phyloP scores from a whole-genome alignment of 1,140 invertebrate species.

The Brachionus rotundiformis region DNA sequence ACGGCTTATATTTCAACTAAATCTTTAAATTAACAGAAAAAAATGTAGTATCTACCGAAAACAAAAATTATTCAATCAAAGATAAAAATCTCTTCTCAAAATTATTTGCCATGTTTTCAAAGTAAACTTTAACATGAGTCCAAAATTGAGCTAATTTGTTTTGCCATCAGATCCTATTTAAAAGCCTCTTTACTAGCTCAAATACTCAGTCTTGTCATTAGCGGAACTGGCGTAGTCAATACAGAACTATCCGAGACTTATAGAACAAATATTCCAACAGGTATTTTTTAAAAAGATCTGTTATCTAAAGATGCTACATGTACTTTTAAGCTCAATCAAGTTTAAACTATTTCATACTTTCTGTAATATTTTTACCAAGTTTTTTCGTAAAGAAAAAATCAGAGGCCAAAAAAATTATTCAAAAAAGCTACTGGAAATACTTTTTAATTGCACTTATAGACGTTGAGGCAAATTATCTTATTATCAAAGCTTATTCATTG shows the following conservation, averaged over 20 bases:
- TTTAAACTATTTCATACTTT: conserved; percentile 76
- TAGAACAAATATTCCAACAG: conserved; percentile 73
- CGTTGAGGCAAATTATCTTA: conserved; percentile 76
- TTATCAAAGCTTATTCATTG: conserved; percentile 73
- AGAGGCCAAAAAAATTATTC: conserved; percentile 71
- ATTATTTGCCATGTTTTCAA: not conserved
- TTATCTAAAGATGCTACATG: not conserved
- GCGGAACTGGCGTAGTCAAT: conserved; percentile 74
- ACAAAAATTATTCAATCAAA: not conserved
- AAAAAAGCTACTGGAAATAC: conserved; percentile 73
- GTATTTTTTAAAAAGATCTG: conserved; percentile 60
- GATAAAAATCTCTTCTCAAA: not conserved
- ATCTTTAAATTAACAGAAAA: not conserved
- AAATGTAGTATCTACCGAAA: not conserved
- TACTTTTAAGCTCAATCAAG: conserved; percentile 72
- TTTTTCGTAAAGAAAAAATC: conserved; percentile 72
- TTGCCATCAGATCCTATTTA: not conserved
- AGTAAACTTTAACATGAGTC: not conserved
- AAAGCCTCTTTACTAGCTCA: conserved; percentile 68
- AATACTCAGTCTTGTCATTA: conserved; percentile 73
- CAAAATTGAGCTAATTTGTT: too few relatives aligned
- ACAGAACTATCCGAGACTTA: conserved; percentile 72
- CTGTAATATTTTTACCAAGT: conserved; percentile 74
- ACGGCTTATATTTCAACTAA: not conserved
- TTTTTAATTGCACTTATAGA: conserved; percentile 75